phyloP scores from a whole-genome alignment of 2,888 invertebrate species.

The Nymphalis polychloros region DNA sequence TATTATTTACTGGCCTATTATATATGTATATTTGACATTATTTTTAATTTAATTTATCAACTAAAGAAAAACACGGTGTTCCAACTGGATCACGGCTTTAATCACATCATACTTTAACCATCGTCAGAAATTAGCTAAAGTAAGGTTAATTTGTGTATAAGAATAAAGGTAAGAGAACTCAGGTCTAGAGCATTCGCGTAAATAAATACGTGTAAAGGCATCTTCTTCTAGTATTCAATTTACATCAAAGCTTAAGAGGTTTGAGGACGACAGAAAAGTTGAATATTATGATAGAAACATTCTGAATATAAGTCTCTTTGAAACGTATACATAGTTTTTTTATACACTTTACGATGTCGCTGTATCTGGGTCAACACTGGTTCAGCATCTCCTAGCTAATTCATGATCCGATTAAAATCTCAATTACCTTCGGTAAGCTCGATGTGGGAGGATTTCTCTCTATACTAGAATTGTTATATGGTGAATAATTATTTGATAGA shows the following conservation, averaged over 20 bases:
- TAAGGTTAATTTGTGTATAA: too few relatives aligned
- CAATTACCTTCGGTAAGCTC: constrained; percentile 14
- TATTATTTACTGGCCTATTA: too few relatives aligned
- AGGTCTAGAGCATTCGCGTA: too few relatives aligned
- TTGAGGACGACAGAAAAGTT: neutral
- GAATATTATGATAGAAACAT: neutral
- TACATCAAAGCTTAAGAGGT: neutral
- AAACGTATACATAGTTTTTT: constrained; percentile 24
- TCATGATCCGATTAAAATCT: constrained; percentile 27
- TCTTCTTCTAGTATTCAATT: neutral
- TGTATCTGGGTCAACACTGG: constrained; percentile 25
- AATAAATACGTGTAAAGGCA: neutral
- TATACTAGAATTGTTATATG: too few relatives aligned
- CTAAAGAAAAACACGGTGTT: too few relatives aligned
- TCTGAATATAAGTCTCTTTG: constrained; percentile 4
- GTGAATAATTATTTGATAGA: too few relatives aligned
- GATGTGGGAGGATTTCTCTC: neutral
- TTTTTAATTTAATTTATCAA: too few relatives aligned
- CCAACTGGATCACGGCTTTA: too few relatives aligned
- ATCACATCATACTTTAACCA: too few relatives aligned
- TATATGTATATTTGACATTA: too few relatives aligned
- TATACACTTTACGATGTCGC: constrained; percentile 3
- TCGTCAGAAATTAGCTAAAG: too few relatives aligned
- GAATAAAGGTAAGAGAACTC: too few relatives aligned
- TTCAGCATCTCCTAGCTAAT: constrained; percentile 22